These are phyloP conservation scores for Alethe castanea DNA, from an alignment of 2,113 vertebrate genomes.

Conservation along the genomic window DNA sequence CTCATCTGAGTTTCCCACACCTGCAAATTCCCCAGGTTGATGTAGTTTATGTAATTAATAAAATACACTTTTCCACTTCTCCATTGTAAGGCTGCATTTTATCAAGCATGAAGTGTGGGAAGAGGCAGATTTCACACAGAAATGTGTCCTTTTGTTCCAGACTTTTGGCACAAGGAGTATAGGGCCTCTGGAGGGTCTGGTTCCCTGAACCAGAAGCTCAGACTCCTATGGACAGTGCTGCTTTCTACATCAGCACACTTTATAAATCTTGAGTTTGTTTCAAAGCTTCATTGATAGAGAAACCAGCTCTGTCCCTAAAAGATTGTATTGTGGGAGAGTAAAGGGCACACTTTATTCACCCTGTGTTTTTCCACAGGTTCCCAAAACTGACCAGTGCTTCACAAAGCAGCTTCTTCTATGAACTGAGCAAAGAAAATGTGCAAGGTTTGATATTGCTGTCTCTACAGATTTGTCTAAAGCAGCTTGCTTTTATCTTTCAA, in stretches of 20 bases:
- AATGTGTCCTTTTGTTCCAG: neutral
- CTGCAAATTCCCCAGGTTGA: neutral
- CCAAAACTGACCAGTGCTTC: neutral
- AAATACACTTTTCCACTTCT: neutral
- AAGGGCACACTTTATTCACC: neutral
- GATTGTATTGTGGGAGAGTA: neutral
- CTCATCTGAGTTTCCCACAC: neutral
- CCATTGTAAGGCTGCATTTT: neutral
- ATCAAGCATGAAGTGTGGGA: neutral
- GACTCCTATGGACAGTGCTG: neutral
- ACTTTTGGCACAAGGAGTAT: neutral
- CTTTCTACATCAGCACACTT: neutral
- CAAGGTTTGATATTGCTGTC: neutral
- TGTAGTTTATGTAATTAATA: neutral
- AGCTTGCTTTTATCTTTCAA: neutral
- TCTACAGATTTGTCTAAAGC: neutral
- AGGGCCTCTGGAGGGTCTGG: neutral
- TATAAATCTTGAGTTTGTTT: neutral
- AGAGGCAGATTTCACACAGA: neutral
- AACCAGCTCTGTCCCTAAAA: neutral
- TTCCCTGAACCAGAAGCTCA: constrained; percentile 37
- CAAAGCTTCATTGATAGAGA: neutral
- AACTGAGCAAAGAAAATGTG: neutral
- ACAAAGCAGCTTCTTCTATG: neutral
- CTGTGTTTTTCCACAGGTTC: neutral